These are phyloP conservation scores for Megalopta genalis DNA, from an alignment of 1,140 invertebrate species.

Conservation along the genomic window DNA sequence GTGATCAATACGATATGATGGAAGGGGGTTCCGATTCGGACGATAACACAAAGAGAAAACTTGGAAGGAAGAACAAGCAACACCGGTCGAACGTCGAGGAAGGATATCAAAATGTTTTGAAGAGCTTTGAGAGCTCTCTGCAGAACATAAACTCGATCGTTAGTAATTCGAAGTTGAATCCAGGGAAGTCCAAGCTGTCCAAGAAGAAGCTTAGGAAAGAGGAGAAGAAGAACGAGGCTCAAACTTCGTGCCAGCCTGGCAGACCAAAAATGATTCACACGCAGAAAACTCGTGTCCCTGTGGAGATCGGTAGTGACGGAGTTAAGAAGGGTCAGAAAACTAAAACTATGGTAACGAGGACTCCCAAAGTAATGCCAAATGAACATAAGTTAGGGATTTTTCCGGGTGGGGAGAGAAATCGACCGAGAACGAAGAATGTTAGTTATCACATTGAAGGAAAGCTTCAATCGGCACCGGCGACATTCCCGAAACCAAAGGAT, in stretches of 20 bases:
- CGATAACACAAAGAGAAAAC: constrained; percentile 77
- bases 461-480: constrained; percentile 75
- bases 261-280: constrained; percentile 88
- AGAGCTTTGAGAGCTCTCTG: constrained; percentile 80
- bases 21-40: constrained; percentile 78
- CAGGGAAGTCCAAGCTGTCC: constrained; percentile 71
- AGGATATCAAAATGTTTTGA: constrained; percentile 79
- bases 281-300: constrained; percentile 82
- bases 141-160: constrained; percentile 82
- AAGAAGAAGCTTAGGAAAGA: constrained; percentile 75
- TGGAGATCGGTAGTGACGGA: constrained; percentile 79
- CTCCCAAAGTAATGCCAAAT: constrained; percentile 78
- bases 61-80: constrained; percentile 74
- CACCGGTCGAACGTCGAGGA: constrained; percentile 77
- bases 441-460: constrained; percentile 83
- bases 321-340: constrained; percentile 81
- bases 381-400: constrained; percentile 77
- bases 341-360: constrained; percentile 82
- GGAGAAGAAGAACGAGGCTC: constrained; percentile 74
- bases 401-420: constrained; percentile 79
- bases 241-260: constrained; percentile 73
- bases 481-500: constrained; percentile 75
- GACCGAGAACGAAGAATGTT: constrained; percentile 84
- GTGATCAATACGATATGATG: constrained; percentile 76
- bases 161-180: constrained; percentile 74